A percentile compares a stretch with the other conserved stretches of the same genome.
These are phyloP conservation scores for Scolopax mira DNA, from an alignment of 2,113 vertebrate species.

Conservation along the genomic window DNA sequence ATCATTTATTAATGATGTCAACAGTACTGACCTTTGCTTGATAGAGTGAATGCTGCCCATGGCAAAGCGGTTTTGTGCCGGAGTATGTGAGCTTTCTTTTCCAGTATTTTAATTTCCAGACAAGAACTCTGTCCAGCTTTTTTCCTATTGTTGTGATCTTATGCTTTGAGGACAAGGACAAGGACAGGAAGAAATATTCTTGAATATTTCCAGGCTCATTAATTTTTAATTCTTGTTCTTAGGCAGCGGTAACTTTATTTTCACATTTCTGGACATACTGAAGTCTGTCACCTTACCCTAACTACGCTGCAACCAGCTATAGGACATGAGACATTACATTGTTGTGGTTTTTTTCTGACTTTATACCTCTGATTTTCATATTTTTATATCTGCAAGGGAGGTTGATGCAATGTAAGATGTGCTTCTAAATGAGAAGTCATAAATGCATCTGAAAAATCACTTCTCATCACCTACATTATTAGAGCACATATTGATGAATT, in stretches of 20 bases:
- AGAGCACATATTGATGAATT: background rate
- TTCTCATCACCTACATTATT: background rate
- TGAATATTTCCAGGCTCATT: background rate
- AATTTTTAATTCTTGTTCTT: background rate
- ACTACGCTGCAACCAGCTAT: background rate
- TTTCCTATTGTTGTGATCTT: background rate
- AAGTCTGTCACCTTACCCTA: background rate
- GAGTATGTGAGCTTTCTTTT: background rate
- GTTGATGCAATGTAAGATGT: background rate
- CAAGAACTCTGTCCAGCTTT: background rate
- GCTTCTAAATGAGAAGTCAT: background rate
- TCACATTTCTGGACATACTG: background rate
- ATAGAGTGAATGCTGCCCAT: background rate
- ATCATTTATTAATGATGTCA: background rate
- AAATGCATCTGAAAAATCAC: background rate
- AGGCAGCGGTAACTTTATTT: background rate
- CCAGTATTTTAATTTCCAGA: conserved; percentile 14
- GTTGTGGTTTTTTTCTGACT: background rate
- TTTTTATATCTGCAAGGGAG: background rate
- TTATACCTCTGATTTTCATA: background rate
- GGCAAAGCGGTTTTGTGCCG: background rate
- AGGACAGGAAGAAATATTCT: background rate
- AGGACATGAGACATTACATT: background rate
- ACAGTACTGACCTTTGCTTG: background rate
- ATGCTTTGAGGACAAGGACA: background rate